Evolutionary conservation across 2,797 vertebrate species (phyloP).

Genomic region (Graptemys geographica): DNA sequence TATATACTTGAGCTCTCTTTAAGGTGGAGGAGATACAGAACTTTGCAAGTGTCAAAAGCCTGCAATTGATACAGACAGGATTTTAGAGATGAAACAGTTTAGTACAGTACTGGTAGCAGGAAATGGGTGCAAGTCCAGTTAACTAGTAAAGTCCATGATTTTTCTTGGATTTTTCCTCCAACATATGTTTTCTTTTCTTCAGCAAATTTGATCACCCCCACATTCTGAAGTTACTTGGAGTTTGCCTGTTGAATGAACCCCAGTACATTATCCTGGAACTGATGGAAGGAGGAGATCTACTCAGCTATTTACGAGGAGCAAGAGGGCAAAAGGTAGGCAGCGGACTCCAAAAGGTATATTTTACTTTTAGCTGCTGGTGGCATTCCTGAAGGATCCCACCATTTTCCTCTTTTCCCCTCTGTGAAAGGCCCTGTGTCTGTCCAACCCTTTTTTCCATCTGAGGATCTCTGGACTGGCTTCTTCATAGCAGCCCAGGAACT

Average conservation of each 20-base stretch:
- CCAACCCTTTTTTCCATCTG: background rate
- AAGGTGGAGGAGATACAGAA: background rate
- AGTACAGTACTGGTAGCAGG: background rate
- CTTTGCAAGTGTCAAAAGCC: background rate
- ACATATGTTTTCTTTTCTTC: slow-evolving; percentile 22
- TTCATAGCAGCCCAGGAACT: background rate
- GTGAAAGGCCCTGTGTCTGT: background rate
- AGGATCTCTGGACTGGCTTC: background rate
- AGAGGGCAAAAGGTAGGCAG: slow-evolving; percentile 70
- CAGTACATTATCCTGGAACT: slow-evolving; percentile 85
- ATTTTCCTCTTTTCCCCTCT: background rate
- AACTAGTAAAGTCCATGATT: background rate
- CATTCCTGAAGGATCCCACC: background rate
- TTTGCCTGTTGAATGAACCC: slow-evolving; percentile 82
- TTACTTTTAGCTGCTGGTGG: background rate
- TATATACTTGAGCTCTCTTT: background rate
- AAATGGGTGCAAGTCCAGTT: background rate
- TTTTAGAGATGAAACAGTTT: background rate
- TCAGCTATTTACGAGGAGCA: slow-evolving; percentile 81
- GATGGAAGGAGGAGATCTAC: slow-evolving; percentile 86
- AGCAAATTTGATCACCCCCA: slow-evolving; percentile 86
- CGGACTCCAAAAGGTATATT: background rate
- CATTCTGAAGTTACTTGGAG: slow-evolving; percentile 83
- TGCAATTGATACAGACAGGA: background rate
- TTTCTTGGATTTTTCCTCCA: background rate